Base-by-base conservation (phyloP, 2,797 vertebrate species). In the Kryptolebias ocellatus region DNA sequence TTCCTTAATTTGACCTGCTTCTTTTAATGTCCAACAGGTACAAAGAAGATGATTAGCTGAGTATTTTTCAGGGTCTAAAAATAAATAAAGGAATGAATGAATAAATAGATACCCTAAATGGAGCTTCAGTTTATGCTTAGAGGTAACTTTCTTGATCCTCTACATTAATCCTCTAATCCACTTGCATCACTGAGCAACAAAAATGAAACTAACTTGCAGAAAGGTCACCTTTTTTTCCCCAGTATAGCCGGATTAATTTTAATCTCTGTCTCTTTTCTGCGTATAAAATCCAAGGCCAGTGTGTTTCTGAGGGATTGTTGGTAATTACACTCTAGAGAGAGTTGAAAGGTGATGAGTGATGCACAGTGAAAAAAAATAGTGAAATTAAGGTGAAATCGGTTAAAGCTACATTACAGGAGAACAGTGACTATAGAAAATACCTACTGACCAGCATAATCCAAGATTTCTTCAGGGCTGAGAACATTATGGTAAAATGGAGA, bases 271-370 rank as follows among this genome's bases (percentile, higher is more conserved):
- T 70, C 71, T 83, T 78, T 83, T 83, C 79, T 74, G 70, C 78
- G 79, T 89, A 81, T 82, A 87, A 84, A 88, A 81, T 87, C 87
- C 89, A 85, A 88, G 85, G 86, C 89, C 79, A 69, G 71, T 27
- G 66, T 76, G 78, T 81, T 81, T 84, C 54, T 71, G 54, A 74
- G 77, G 88, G 49, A 83, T 91, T 79, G 61, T 88, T 80, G 73
- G 74, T 91, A 90, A 93, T 91, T 90, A 87, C 66, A 87, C 79
- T 53, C 55, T 7, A 37, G 68, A 83, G 78, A 49, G 76, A 80
- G 64, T 15, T 59, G 58, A 73, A 82, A 71, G 77, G 76, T 81
- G 74, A 83, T 76, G 47, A 53, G 60, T 39, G 64, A 68, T 46
- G 72, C 60, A 71, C 46, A 51, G 53, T 64, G 47, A 64, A 68